Percentiles rank a stretch among this genome's conserved stretches.
These are phyloP conservation scores for Xenopus petersii DNA, from an alignment of 2,797 vertebrate species.

Conservation along the genomic window DNA sequence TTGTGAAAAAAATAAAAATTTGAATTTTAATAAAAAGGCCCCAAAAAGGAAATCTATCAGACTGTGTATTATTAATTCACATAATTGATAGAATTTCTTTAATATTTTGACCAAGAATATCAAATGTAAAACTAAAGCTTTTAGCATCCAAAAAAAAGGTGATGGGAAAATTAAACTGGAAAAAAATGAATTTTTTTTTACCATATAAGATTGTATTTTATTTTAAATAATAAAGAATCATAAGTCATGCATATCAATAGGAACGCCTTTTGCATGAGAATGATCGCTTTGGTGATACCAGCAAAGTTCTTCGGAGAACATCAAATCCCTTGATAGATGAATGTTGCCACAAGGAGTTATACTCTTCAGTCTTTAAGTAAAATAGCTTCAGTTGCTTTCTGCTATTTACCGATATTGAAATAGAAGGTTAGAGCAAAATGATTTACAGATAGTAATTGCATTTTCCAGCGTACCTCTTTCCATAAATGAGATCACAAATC, in stretches of 20 bases:
- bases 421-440: constrained; percentile 62
- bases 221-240: constrained; percentile 57
- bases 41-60: too few relatives aligned
- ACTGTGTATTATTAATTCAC: too few relatives aligned
- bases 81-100: too few relatives aligned
- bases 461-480: constrained; percentile 63
- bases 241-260: constrained; percentile 59
- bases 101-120: too few relatives aligned
- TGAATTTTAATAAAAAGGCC: too few relatives aligned
- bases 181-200: constrained; percentile 22
- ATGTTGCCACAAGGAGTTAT: constrained; percentile 63
- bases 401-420: constrained; percentile 63
- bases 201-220: constrained; percentile 51
- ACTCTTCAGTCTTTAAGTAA: constrained; percentile 61
- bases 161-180: too few relatives aligned
- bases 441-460: constrained; percentile 70
- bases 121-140: too few relatives aligned
- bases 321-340: constrained; percentile 66
- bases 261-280: constrained; percentile 56
- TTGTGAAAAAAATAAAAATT: too few relatives aligned
- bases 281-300: constrained; percentile 61
- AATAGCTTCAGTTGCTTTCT: constrained; percentile 63
- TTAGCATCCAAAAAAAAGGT: too few relatives aligned
- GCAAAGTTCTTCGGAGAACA: constrained; percentile 57
- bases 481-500: constrained; percentile 65